Evolutionary conservation across 2,888 invertebrate species (phyloP), one percentile per base, ranked within the genome.

Genomic region (Atethmia centrago): DNA sequence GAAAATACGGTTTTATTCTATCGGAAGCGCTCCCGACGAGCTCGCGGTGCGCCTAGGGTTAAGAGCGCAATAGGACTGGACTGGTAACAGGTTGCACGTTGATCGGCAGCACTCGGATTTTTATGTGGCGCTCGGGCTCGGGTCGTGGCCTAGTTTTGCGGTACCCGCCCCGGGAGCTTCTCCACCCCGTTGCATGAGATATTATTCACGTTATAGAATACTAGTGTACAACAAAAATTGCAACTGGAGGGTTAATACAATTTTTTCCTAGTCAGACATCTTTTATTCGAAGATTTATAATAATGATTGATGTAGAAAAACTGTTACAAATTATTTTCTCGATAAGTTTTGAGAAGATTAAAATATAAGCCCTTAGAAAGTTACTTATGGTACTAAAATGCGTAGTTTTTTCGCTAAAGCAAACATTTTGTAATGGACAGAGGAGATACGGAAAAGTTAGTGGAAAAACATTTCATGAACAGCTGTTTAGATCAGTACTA

Each of bases 31-130:
- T 72, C 62, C 59, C 58, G 56, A 45, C 53, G 77, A 77, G 85
- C 56, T 68, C 71, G 71, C 76, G 69, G 36, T 71, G 61, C 82
- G 83, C 53, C 67, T 75, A 40, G 71, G 69, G 76, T 78, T 70
- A 65, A 31, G 83, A 75, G 63, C 85, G 86, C 55, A 75, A 64
- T 80, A 77, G 70, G 7, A 84, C 83, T 83, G 40, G 40, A 36
- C 5, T 40, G 80, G 42, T 83, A 77, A 83, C 86, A 85, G 87
- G 86, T 87, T 85, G 87, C 82, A 83, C 53, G 83, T 66, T 72
- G 79, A 73, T 74, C 85, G 87, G 82, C 59, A 53, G 58, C 66
- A 77, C 71, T 86, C 85, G 67, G 77, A 75, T 78, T 85, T 79
- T 85, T 77, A 75, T 83, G 69, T 70, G 74, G 76, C 76, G 83